A percentile compares a stretch with the other conserved stretches of the same genome.
phyloP scores from a whole-genome alignment of 2,797 vertebrate species.

The Triplophysa yarkandensis region DNA sequence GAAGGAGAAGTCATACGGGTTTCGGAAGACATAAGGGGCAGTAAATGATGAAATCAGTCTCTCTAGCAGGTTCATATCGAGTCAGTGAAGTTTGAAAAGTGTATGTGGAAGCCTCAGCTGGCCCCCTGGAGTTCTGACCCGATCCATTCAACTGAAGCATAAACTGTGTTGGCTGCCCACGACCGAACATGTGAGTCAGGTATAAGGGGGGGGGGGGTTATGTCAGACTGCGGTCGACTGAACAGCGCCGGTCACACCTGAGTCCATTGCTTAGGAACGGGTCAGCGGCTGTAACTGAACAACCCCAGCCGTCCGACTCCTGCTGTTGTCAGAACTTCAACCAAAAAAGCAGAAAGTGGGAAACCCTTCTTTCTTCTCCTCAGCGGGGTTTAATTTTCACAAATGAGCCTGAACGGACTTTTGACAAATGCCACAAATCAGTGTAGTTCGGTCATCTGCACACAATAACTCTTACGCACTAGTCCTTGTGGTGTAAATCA shows the following conservation, averaged over 20 bases:
- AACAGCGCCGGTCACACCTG: constrained; percentile 34
- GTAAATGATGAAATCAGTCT: neutral
- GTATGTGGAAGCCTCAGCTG: constrained; percentile 50
- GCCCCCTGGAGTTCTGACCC: constrained; percentile 47
- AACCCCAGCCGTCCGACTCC: constrained; percentile 12
- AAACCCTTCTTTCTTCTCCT: neutral
- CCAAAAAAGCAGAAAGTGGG: constrained; percentile 18
- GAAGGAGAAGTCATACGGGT: no score
- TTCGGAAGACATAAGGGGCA: no score
- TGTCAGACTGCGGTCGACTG: constrained; percentile 30
- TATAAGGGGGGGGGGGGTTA: constrained; percentile 26
- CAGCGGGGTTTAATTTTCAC: constrained; percentile 41
- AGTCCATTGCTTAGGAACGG: constrained; percentile 30
- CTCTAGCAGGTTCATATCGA: constrained; percentile 27
- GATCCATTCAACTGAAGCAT: constrained; percentile 47
- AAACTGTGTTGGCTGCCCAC: constrained; percentile 41
- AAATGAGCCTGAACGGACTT: constrained; percentile 37
- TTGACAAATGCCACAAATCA: constrained; percentile 40
- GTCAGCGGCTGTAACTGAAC: constrained; percentile 40
- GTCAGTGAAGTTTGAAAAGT: constrained; percentile 52
- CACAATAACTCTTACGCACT: constrained; percentile 36
- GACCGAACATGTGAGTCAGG: constrained; percentile 41
- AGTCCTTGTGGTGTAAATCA: constrained; percentile 42
- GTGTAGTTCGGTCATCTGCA: constrained; percentile 1
- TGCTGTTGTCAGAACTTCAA: constrained; percentile 19